Base-by-base conservation (phyloP, 2,113 vertebrate genomes). In the Falcunculus frontatus region DNA sequence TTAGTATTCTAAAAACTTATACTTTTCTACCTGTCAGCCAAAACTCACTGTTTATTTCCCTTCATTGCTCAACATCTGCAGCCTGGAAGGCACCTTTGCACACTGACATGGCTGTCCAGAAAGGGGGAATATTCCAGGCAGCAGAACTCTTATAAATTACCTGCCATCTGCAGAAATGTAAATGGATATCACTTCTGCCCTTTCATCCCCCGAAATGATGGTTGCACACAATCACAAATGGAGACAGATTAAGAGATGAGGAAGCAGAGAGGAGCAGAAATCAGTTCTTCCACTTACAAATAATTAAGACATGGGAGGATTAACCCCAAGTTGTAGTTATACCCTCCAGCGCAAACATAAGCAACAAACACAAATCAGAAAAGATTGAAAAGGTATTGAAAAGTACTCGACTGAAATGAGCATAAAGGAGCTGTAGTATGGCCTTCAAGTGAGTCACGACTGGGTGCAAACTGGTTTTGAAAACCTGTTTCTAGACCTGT, bases 291-390 rank as follows among this genome's bases (percentile, higher is more conserved):
- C 72, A 78, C 92, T 98, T 96, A 87, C 83, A 97, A 97, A 94
- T 97, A 98, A 97, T 98, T 98, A 98, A 97, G 96, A 97, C 73
- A 95, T 90, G 95, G 93, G 95, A 98, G 97, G 89, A 97, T 97
- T 95, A 87, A 87, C 62, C 80, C 79, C 94, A 84, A n/a, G 86
- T 74, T 97, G 93, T 49, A 87, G 53, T 62, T 94, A 90, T 60
- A 86, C 25, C 41, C 72, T 77, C 91, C 81, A 73, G 32, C 39
- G 70, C 67, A 96, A 96, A 95, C 37, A 32, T 62, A 95, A 96
- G 74, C 77, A 62, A 95, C 30, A 91, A 87, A 90, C 95, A 65
- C 1, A 35, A 85, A 19, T 49, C 14, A 44, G 30, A 76, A 76
- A 96, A 76, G 47, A 72, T 1, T 14, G 30, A 33, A 49, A 68